A percentile compares a stretch with the other conserved stretches of the same genome.
Evolutionary conservation across 2,888 invertebrate species (phyloP).

Genomic region (Glaucopsyche alexis): DNA sequence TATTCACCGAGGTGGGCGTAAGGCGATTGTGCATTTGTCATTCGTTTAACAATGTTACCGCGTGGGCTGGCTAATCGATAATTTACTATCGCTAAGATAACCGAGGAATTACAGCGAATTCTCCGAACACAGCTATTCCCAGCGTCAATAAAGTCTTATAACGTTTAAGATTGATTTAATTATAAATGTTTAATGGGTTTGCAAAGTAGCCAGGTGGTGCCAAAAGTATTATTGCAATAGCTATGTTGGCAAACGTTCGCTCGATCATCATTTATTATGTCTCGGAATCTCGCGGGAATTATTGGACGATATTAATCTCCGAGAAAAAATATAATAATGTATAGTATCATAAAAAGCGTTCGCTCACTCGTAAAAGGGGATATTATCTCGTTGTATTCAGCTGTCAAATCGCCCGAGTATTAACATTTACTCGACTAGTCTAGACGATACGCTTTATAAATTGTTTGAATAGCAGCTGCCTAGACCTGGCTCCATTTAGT

Average conservation of each 20-base stretch:
- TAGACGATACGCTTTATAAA: conserved; percentile 34
- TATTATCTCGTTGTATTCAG: conserved; percentile 35
- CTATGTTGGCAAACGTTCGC: neutral
- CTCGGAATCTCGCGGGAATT: neutral
- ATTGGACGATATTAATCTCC: neutral
- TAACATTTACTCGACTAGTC: conserved; percentile 34
- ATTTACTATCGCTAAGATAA: conserved; percentile 49
- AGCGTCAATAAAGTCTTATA: neutral
- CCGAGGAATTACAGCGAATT: conserved; percentile 24
- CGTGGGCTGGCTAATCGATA: conserved; percentile 63
- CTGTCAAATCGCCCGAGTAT: conserved; percentile 33
- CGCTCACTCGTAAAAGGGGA: conserved; percentile 30
- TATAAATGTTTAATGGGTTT: neutral
- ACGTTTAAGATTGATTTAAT: neutral
- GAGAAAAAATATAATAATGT: neutral
- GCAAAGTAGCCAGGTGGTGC: conserved; percentile 3
- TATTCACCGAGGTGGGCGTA: conserved; percentile 58
- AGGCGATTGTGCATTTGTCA: conserved; percentile 68
- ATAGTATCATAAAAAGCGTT: neutral
- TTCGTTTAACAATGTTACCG: conserved; percentile 71
- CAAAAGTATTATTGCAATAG: conserved; percentile 5
- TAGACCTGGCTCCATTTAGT: conserved; percentile 24
- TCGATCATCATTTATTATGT: conserved; percentile 14
- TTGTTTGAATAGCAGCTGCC: conserved; percentile 33
- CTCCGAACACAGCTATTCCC: neutral